A percentile compares a stretch with the other conserved stretches of the same genome.
phyloP scores from a whole-genome alignment of 1,140 invertebrate genomes.

The Tenebrio molitor region DNA sequence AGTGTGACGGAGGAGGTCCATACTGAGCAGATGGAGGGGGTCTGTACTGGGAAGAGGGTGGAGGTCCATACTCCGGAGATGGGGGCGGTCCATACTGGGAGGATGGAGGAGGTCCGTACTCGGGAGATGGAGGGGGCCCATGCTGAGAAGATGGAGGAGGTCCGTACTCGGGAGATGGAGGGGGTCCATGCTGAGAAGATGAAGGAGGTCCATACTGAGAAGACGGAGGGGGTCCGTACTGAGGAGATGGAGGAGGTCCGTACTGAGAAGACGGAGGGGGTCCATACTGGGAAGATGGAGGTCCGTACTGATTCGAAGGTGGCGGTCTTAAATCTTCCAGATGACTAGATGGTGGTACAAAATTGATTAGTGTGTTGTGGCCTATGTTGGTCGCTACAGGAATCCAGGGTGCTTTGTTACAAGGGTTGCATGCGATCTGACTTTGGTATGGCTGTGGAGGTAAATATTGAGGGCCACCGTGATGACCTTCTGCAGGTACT shows the following conservation, averaged over 20 bases:
- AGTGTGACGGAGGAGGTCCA: no score
- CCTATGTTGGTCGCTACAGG: slow-evolving; percentile 72
- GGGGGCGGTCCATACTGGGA: no score
- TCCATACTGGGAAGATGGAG: slow-evolving; percentile 51
- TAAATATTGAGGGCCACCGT: slow-evolving; percentile 43
- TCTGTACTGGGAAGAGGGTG: no score
- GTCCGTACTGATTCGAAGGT: slow-evolving; percentile 56
- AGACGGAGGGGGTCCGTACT: slow-evolving; percentile 32
- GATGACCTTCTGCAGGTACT: slow-evolving; percentile 48
- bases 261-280: slow-evolving; percentile 51
- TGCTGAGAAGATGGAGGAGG: no score
- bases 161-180: background rate
- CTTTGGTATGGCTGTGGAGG: slow-evolving; percentile 38
- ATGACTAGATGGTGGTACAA: slow-evolving; percentile 55
- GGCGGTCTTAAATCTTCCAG: slow-evolving; percentile 50
- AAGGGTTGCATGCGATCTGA: slow-evolving; percentile 73
- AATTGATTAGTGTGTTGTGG: slow-evolving; percentile 57
- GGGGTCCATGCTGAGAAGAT: slow-evolving; percentile 45
- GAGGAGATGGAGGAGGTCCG: slow-evolving; percentile 48
- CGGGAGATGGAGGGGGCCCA: no score
- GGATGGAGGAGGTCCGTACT: no score
- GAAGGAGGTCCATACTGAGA: slow-evolving; percentile 46
- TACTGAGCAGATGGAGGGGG: no score
- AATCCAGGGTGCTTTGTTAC: slow-evolving; percentile 84
- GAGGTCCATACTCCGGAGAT: no score